Percentiles rank a stretch among this genome's conserved stretches.
phyloP scores from a whole-genome alignment of 2,888 invertebrate genomes.

The Salpingus planirostris region DNA sequence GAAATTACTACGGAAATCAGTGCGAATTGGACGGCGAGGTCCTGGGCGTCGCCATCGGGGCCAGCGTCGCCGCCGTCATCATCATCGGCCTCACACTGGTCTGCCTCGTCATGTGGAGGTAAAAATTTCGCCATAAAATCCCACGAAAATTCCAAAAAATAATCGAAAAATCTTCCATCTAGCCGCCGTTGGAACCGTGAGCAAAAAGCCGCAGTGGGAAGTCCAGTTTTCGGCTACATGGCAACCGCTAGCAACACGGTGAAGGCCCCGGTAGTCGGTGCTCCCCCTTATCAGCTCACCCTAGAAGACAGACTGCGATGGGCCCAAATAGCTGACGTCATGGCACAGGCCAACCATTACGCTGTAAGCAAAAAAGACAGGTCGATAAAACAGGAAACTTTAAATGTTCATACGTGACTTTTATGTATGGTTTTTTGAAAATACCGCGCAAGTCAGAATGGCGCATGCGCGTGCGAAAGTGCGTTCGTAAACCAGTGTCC shows the following conservation, averaged over 20 bases:
- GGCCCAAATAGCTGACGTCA: conserved; percentile 85
- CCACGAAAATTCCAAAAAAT: background rate
- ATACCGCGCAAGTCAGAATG: too few relatives aligned
- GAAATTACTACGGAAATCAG: conserved; percentile 78
- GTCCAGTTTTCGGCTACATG: conserved; percentile 83
- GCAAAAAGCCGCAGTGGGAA: conserved; percentile 70
- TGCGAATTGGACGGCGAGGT: conserved; percentile 92
- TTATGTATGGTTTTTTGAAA: too few relatives aligned
- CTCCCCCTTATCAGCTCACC: conserved; percentile 69
- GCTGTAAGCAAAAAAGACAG: too few relatives aligned
- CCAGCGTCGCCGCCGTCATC: conserved; percentile 78
- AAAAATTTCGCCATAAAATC: too few relatives aligned
- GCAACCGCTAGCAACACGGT: conserved; percentile 59
- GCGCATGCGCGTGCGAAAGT: too few relatives aligned
- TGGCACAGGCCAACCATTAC: conserved; percentile 78
- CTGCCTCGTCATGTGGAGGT: conserved; percentile 88
- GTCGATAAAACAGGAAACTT: too few relatives aligned
- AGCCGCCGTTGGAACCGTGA: conserved; percentile 86
- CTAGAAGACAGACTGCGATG: conserved; percentile 75
- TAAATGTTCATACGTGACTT: too few relatives aligned
- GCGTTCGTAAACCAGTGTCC: too few relatives aligned
- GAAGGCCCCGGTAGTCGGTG: conserved; percentile 63
- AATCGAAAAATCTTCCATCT: too few relatives aligned
- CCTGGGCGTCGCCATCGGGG: conserved; percentile 82
- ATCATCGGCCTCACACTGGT: conserved; percentile 81